Conservation (phyloP, 2,113 vertebrate genomes). For the Labrus mixtus region DNA sequence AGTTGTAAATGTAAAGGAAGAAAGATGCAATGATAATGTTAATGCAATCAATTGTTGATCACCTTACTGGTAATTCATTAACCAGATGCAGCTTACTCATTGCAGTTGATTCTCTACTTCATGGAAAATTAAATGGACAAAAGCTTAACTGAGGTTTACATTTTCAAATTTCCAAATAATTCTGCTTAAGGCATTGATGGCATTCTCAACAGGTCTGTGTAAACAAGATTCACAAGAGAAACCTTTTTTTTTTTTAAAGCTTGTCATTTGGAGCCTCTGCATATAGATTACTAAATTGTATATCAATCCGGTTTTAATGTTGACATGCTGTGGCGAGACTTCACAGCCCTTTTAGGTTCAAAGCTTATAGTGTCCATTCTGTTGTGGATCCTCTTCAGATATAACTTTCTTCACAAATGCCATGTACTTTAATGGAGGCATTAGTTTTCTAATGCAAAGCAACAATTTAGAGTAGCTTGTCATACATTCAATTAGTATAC, state of each 20-base stretch:
- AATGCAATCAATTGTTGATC: not conserved
- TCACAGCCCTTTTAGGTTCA: not conserved
- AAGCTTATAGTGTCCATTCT: not conserved
- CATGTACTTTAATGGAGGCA: not conserved
- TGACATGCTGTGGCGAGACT: not conserved
- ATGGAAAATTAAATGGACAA: no score
- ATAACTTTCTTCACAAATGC: not conserved
- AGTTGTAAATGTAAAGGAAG: not conserved
- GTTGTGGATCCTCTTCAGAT: not conserved
- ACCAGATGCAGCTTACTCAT: not conserved
- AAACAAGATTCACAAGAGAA: no score
- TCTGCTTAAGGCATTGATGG: no score
- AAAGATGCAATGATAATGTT: no score
- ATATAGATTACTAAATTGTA: no score
- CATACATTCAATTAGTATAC: constrained; percentile 31
- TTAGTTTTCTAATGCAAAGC: constrained; percentile 23
- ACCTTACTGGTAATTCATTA: no score
- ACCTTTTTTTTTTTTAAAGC: no score
- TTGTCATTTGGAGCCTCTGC: no score
- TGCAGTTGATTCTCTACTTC: not conserved
- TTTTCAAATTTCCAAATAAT: not conserved
- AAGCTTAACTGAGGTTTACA: not conserved
- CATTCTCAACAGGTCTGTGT: no score
- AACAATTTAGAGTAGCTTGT: constrained; percentile 11
- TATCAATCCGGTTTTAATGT: not conserved